A percentile compares a stretch with the other conserved stretches of the same genome.
Evolutionary conservation across 2,888 invertebrate species (phyloP).

Genomic region (Tanypteryx hageni): DNA sequence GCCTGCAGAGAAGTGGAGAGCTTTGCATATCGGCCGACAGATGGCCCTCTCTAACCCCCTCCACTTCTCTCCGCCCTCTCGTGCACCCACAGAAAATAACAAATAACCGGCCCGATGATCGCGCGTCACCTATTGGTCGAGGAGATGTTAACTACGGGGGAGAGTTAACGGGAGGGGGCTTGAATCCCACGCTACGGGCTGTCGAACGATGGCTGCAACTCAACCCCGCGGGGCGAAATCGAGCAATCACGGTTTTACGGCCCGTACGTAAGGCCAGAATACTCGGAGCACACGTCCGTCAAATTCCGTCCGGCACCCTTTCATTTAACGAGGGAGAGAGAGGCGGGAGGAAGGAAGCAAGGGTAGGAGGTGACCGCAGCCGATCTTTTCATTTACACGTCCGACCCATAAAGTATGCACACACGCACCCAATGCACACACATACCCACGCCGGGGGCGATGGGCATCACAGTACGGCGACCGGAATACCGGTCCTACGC

Average conservation of each 20-base stretch:
- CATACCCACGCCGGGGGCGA: not conserved
- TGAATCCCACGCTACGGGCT: not conserved
- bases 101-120: not conserved
- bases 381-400: constrained; percentile 22
- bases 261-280: constrained; percentile 27
- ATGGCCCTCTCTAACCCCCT: not conserved
- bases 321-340: not conserved
- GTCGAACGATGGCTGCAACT: not conserved
- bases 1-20: constrained; percentile 19
- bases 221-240: not conserved
- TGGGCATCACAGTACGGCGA: not conserved
- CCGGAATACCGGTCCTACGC: not conserved
- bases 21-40: constrained; percentile 22
- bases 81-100: not conserved
- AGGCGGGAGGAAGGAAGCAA: no score
- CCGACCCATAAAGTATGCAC: not conserved
- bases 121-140: constrained; percentile 19
- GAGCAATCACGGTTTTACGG: constrained; percentile 18
- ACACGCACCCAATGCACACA: not conserved
- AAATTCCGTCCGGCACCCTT: constrained; percentile 10
- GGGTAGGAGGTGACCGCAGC: not conserved
- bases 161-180: not conserved
- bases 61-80: not conserved
- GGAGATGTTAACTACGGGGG: not conserved
- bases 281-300: not conserved